Percentiles rank a stretch among this genome's conserved stretches.
phyloP scores from a whole-genome alignment of 1,140 invertebrate genomes.

The Venturia canescens region DNA sequence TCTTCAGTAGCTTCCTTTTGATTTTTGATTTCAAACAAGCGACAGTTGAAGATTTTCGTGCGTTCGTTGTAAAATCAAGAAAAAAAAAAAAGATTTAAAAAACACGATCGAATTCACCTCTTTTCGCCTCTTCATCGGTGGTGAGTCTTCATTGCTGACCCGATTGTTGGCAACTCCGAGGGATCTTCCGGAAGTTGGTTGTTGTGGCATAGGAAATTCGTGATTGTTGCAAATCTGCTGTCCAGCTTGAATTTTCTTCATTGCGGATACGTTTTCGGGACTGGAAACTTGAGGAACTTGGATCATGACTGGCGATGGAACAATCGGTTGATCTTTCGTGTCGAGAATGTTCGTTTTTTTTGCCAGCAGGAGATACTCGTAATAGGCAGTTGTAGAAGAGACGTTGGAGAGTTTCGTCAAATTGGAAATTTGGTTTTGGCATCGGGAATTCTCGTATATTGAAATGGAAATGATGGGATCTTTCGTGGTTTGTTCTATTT shows the following conservation, averaged over 20 bases:
- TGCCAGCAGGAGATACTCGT: not conserved
- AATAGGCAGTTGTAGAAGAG: constrained; percentile 28
- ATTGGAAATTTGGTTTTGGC: not conserved
- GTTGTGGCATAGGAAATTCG: not conserved
- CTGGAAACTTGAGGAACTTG: constrained; percentile 41
- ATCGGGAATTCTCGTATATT: constrained; percentile 14
- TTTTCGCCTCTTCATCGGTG: constrained; percentile 32
- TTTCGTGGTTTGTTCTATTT: not conserved
- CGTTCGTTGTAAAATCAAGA: not conserved
- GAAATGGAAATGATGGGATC: not conserved
- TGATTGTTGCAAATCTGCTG: not conserved
- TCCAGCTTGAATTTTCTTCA: not conserved
- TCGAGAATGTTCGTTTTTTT: not conserved
- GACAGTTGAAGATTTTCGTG: not conserved
- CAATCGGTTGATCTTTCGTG: not conserved
- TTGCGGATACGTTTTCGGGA: not conserved
- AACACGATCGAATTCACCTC: constrained; percentile 30
- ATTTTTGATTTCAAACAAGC: too few relatives aligned
- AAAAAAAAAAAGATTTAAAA: not conserved
- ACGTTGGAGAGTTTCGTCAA: constrained; percentile 9
- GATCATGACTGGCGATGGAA: constrained; percentile 14
- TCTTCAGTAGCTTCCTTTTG: too few relatives aligned
- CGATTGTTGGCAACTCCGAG: not conserved
- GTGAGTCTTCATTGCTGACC: not conserved
- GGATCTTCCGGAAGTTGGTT: constrained; percentile 26